These are phyloP conservation scores for Callorhinus ursinus DNA, from an alignment of 2,113 vertebrate species.

Conservation along the genomic window DNA sequence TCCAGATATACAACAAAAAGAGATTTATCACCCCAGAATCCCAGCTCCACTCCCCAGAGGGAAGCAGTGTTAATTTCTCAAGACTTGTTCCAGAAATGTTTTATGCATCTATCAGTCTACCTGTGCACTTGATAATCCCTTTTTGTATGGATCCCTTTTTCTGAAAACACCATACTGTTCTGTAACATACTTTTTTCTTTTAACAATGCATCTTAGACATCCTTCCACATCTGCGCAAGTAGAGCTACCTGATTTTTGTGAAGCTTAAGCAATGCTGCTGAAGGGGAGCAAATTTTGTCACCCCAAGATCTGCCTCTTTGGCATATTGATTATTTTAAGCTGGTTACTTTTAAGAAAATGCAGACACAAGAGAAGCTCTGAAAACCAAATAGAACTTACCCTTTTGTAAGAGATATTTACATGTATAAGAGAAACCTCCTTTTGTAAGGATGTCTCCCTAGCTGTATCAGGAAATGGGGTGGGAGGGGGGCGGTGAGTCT, in stretches of 20 bases:
- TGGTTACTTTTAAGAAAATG: neutral
- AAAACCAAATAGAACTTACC: neutral
- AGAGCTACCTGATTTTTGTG: neutral
- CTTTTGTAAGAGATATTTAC: neutral
- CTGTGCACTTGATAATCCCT: neutral
- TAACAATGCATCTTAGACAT: neutral
- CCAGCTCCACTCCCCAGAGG: neutral
- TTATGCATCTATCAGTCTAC: neutral
- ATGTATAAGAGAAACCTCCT: neutral
- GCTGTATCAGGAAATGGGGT: neutral
- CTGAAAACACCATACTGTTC: neutral
- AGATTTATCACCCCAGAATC: neutral
- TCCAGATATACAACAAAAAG: neutral
- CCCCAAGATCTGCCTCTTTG: neutral
- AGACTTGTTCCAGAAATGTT: conserved; percentile 28
- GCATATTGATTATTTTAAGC: neutral
- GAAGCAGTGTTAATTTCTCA: neutral
- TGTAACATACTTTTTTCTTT: neutral
- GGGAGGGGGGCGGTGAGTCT: neutral
- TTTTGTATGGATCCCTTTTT: neutral
- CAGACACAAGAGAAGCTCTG: neutral
- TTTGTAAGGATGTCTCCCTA: neutral
- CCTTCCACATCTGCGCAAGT: neutral
- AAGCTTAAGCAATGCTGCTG: neutral
- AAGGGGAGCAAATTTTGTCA: neutral